Evolutionary conservation across 2,888 invertebrate species (phyloP).

Genomic region (Augiades crinisus): DNA sequence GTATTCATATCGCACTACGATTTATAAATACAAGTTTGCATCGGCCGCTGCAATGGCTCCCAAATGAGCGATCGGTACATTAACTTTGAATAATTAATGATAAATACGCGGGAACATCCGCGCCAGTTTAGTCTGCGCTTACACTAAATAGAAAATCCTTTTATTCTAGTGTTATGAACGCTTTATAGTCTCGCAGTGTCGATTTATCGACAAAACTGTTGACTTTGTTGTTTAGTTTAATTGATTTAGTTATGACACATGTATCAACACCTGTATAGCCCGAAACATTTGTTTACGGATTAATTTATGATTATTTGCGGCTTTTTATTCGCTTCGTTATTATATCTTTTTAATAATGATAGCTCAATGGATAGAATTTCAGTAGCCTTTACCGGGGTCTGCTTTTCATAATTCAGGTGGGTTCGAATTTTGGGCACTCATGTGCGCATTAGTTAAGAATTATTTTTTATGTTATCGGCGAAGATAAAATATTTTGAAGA

Average conservation of each 20-base stretch:
- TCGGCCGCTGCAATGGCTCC: constrained; percentile 23
- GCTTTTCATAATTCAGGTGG: no score
- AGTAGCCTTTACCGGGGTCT: no score
- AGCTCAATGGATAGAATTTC: no score
- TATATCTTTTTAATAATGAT: constrained; percentile 13
- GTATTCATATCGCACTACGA: constrained; percentile 12
- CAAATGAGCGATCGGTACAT: constrained; percentile 28
- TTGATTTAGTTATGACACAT: no score
- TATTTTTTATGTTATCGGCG: no score
- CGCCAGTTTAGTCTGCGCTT: constrained; percentile 6
- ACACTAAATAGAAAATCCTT: constrained; percentile 19
- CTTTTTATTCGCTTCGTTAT: constrained; percentile 2
- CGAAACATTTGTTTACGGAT: neutral
- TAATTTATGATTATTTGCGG: constrained; percentile 16
- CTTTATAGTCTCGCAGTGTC: constrained; percentile 7
- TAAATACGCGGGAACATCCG: constrained; percentile 18
- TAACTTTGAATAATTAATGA: constrained; percentile 27
- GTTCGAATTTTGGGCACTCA: no score
- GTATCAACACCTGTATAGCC: neutral
- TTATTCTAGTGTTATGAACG: constrained; percentile 25
- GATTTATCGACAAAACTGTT: neutral
- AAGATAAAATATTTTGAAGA: no score
- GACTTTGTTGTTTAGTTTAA: no score
- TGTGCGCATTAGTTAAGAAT: no score
- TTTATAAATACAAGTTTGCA: constrained; percentile 11